These are phyloP conservation scores for Stegodyphus mimosarum DNA, from an alignment of 1,140 invertebrate genomes.

Conservation along the genomic window DNA sequence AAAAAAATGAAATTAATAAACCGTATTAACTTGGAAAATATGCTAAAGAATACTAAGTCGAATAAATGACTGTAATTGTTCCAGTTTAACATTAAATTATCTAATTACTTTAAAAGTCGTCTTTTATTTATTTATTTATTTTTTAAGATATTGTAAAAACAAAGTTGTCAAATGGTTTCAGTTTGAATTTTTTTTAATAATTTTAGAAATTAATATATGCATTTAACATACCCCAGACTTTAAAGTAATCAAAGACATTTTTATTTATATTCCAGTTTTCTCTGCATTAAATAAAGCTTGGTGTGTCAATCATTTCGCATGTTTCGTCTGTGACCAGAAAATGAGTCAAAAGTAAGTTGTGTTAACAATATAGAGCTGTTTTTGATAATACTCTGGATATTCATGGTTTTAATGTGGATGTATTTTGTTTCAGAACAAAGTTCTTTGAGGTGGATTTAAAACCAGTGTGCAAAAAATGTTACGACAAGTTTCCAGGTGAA, in stretches of 20 bases:
- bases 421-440: constrained; percentile 77
- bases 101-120: too few relatives aligned
- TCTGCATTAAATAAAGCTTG: constrained; percentile 99
- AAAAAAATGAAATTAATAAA: too few relatives aligned
- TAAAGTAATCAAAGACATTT: background rate
- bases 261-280: constrained; percentile 81
- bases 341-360: constrained; percentile 89
- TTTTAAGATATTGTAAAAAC: too few relatives aligned
- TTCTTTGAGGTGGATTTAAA: constrained; percentile 99
- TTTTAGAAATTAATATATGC: too few relatives aligned
- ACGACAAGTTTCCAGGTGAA: constrained; percentile 96
- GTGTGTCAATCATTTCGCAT: constrained; percentile 99
- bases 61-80: too few relatives aligned
- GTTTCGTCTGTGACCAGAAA: constrained; percentile 95
- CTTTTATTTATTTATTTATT: too few relatives aligned
- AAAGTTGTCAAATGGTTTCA: too few relatives aligned
- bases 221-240: too few relatives aligned
- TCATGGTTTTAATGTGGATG: background rate
- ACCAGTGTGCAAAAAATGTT: constrained; percentile 98
- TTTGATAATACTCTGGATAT: background rate
- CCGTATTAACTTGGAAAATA: too few relatives aligned
- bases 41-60: too few relatives aligned
- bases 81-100: too few relatives aligned
- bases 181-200: too few relatives aligned
- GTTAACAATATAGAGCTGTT: background rate